Conservation (phyloP, 2,113 vertebrate species). For the Myotis yumanensis region DNA sequence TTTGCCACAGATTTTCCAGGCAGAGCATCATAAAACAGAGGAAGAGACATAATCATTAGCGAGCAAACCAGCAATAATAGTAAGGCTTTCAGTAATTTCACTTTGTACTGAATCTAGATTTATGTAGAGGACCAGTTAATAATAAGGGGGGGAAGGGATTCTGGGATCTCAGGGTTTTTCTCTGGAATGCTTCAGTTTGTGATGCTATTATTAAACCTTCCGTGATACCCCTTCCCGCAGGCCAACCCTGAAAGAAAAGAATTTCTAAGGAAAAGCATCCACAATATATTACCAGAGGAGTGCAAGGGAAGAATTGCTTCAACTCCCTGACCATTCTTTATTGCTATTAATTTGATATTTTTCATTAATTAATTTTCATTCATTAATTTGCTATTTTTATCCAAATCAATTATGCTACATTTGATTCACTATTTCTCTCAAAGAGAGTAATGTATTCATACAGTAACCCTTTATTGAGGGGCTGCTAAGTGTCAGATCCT, state of each 20-base stretch:
- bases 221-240: neutral
- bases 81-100: neutral
- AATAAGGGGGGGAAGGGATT: neutral
- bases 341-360: neutral
- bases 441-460: neutral
- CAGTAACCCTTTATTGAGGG: neutral
- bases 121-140: neutral
- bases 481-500: neutral
- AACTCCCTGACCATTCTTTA: neutral
- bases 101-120: neutral
- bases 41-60: slow-evolving; percentile 10
- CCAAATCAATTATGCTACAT: neutral
- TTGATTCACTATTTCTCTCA: slow-evolving; percentile 9
- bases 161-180: neutral
- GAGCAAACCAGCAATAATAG: neutral
- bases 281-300: neutral
- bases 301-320: neutral
- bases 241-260: neutral
- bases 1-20: slow-evolving; percentile 43
- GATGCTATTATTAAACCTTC: neutral
- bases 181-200: neutral
- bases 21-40: neutral
- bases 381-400: slow-evolving; percentile 2
- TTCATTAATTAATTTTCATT: neutral
- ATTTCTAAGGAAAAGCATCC: neutral